Conservation (phyloP, 1,140 invertebrate genomes). For the Phthorimaea operculella region DNA sequence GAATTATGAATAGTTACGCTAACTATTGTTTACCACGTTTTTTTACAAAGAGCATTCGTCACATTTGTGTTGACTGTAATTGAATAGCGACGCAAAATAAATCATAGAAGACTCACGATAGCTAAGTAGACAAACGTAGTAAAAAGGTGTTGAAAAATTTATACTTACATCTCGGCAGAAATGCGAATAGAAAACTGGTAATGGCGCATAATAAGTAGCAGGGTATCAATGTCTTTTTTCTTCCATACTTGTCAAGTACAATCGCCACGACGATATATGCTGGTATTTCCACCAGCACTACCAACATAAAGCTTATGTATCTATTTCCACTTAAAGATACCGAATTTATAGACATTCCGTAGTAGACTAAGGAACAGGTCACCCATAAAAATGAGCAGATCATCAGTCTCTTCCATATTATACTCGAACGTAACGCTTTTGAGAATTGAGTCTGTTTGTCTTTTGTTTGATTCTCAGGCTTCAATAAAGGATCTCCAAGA, state of each 20-base stretch:
- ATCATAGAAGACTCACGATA: too few species aligned
- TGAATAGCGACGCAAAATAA: too few species aligned
- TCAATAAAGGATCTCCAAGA: conserved; percentile 56
- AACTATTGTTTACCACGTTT: too few species aligned
- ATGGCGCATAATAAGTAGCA: conserved; percentile 49
- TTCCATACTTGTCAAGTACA: conserved; percentile 73
- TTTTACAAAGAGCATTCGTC: too few species aligned
- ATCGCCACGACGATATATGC: conserved; percentile 76
- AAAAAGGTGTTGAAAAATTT: not conserved
- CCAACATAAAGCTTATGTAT: conserved; percentile 78
- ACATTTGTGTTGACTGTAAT: too few species aligned
- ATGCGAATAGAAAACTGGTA: conserved; percentile 56
- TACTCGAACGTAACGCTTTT: conserved; percentile 66
- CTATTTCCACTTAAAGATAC: conserved; percentile 76
- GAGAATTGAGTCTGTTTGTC: conserved; percentile 49
- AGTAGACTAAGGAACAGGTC: conserved; percentile 81
- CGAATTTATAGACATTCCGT: conserved; percentile 85
- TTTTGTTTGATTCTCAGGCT: conserved; percentile 29
- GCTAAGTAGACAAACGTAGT: not conserved
- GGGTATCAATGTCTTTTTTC: conserved; percentile 62
- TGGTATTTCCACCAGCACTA: conserved; percentile 77
- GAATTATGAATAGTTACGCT: too few species aligned
- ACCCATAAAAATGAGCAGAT: conserved; percentile 79
- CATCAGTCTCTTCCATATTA: conserved; percentile 73
- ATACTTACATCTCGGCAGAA: conserved; percentile 60